These are phyloP conservation scores for Diorhabda carinulata DNA, from an alignment of 1,140 invertebrate genomes.

Conservation along the genomic window DNA sequence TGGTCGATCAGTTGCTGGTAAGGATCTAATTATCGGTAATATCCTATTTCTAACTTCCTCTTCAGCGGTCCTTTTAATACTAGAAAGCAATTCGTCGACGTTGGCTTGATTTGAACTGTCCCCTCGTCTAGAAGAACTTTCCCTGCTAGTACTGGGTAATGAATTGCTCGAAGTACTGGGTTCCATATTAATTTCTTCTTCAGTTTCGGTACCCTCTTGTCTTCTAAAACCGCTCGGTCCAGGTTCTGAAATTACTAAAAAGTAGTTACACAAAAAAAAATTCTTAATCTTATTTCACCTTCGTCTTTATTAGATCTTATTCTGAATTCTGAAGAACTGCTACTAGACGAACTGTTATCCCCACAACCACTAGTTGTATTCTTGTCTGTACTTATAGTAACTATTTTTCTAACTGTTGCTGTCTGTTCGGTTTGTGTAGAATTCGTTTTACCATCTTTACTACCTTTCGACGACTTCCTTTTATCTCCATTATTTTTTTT, in stretches of 20 bases:
- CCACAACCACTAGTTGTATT: not conserved
- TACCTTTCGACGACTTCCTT: not conserved
- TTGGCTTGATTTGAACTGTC: not conserved
- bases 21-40: constrained; percentile 34
- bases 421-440: not conserved
- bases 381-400: not conserved
- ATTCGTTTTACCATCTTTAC: not conserved
- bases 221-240: not conserved
- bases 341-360: not conserved
- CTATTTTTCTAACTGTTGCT: not conserved
- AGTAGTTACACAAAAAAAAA: not conserved
- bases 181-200: constrained; percentile 6
- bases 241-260: not conserved
- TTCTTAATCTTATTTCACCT: not conserved
- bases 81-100: constrained; percentile 27
- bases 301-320: not conserved
- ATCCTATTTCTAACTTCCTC: constrained; percentile 34
- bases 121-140: constrained; percentile 1
- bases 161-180: not conserved
- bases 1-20: constrained; percentile 34
- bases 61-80: constrained; percentile 32
- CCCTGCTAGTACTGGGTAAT: not conserved
- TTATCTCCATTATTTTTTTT: constrained; percentile 5
- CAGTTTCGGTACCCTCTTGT: constrained; percentile 6
- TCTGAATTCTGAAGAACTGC: not conserved